Conservation (phyloP, 2,797 vertebrate genomes). For the Xenops minutus region DNA sequence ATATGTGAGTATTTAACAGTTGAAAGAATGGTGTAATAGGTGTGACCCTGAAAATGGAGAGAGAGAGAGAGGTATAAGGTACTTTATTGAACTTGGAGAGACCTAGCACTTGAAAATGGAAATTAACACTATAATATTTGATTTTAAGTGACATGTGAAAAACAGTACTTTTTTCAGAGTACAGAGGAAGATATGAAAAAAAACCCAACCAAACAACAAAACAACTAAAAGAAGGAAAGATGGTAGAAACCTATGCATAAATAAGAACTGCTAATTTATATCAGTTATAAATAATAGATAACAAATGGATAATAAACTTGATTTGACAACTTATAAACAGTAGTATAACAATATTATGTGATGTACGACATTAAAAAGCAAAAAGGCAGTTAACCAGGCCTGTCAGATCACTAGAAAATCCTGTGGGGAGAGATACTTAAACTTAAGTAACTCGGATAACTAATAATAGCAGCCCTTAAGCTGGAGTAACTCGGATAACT, state of each 20-base stretch:
- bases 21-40: not conserved
- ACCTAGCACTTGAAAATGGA: not conserved
- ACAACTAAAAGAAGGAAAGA: not conserved
- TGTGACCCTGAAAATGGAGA: not conserved
- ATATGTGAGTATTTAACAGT: not conserved
- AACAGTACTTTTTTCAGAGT: not conserved
- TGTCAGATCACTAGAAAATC: not conserved
- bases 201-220: not conserved
- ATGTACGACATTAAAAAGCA: not conserved
- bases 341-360: not conserved
- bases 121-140: not conserved
- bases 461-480: not conserved
- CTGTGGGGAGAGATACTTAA: not conserved
- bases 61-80: not conserved
- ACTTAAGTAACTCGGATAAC: not conserved
- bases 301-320: not conserved
- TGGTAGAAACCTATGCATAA: not conserved
- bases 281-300: not conserved
- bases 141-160: not conserved
- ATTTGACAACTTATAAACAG: not conserved
- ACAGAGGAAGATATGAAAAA: not conserved
- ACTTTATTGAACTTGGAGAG: not conserved
- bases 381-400: not conserved
- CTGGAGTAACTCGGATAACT: not conserved
- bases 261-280: not conserved